These are phyloP conservation scores for Carposina sasakii DNA, from an alignment of 1,140 invertebrate genomes.

Conservation along the genomic window DNA sequence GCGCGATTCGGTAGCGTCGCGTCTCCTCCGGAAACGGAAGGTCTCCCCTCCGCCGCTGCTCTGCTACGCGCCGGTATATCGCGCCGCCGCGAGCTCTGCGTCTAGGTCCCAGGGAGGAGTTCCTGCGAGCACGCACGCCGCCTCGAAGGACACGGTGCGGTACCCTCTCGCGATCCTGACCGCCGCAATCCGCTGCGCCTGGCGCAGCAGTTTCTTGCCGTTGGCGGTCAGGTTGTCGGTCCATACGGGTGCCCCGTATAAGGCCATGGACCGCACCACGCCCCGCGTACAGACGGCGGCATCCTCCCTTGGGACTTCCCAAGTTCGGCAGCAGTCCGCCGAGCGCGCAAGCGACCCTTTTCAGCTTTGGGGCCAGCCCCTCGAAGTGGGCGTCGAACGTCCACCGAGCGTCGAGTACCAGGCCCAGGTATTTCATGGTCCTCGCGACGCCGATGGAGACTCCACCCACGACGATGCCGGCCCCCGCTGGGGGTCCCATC, in stretches of 20 bases:
- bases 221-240: background rate
- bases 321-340: conserved; percentile 17
- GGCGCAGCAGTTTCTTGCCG: background rate
- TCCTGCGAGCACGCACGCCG: background rate
- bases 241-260: conserved; percentile 7
- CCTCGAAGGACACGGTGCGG: background rate
- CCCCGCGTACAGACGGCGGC: conserved; percentile 6
- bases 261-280: conserved; percentile 1
- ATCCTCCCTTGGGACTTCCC: conserved; percentile 2
- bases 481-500: no score
- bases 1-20: background rate
- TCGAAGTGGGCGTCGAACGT: conserved; percentile 3
- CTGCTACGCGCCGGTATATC: background rate
- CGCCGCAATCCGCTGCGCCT: conserved; percentile 1
- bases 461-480: no score
- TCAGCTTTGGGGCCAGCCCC: background rate
- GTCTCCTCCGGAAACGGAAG: no score
- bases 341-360: background rate
- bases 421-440: background rate
- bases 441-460: no score
- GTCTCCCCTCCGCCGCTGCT: background rate
- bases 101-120: conserved; percentile 7
- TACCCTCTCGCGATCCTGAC: background rate
- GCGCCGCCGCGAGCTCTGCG: background rate
- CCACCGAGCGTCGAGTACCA: background rate